Evolutionary conservation across 2,113 vertebrate species (phyloP).

Genomic region (Oostethus manadensis): DNA sequence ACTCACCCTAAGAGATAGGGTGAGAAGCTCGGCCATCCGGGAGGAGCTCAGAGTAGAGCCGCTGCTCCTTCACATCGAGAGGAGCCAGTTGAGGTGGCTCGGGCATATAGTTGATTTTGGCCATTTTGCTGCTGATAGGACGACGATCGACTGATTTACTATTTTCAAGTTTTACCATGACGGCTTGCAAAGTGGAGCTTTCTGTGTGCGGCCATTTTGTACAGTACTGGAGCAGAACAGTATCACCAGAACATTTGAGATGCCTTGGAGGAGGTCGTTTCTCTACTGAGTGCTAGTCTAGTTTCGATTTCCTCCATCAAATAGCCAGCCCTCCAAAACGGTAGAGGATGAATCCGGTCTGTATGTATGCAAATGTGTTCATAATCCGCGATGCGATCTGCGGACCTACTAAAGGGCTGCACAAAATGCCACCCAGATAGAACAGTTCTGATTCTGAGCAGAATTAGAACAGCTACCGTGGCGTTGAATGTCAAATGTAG

Average conservation of each 20-base stretch:
- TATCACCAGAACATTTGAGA: background rate
- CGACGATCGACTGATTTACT: too few relatives aligned
- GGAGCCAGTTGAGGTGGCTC: too few relatives aligned
- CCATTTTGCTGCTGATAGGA: too few relatives aligned
- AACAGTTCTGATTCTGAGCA: constrained; percentile 41
- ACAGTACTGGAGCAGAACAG: background rate
- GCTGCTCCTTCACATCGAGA: too few relatives aligned
- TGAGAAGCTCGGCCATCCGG: too few relatives aligned
- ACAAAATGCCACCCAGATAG: constrained; percentile 66
- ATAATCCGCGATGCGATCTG: constrained; percentile 17
- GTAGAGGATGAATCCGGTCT: background rate
- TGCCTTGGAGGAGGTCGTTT: background rate
- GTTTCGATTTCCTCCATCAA: constrained; percentile 1
- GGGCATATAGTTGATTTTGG: too few relatives aligned
- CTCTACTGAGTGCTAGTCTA: background rate
- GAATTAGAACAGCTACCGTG: constrained; percentile 54
- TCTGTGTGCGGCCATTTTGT: too few relatives aligned
- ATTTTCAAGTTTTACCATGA: too few relatives aligned
- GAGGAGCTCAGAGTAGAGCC: too few relatives aligned
- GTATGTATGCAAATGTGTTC: constrained; percentile 7
- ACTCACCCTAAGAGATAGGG: too few relatives aligned
- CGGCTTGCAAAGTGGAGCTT: too few relatives aligned
- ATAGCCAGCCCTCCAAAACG: background rate
- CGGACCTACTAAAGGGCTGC: constrained; percentile 43
- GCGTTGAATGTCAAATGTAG: constrained; percentile 68